Base-by-base conservation (phyloP, 2,113 vertebrate genomes). In the Caranx ignobilis region DNA sequence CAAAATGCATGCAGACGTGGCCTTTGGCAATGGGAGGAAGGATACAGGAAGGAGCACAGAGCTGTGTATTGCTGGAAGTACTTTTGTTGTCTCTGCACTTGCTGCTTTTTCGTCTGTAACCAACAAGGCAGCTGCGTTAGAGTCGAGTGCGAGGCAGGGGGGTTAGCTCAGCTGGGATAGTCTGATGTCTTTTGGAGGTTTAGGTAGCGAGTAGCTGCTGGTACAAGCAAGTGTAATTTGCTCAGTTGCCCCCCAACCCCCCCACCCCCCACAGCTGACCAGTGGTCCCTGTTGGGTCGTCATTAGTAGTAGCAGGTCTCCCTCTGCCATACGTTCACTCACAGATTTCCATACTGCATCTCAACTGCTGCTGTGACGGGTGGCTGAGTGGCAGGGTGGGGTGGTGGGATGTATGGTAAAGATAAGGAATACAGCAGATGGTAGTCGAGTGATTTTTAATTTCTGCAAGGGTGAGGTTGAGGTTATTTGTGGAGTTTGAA, bases 1-100 rank as follows among this genome's bases (percentile, higher is more conserved):
- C 73, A 60, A 83, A 80, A 63, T 61, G 75, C 82, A 67, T 82
- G 66, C 13, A 11, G 11, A 65, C 32, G 11, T 79, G 55, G 56
- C 66, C 75, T 57, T 76, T 70, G 60, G 57, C 71, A 83, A 32
- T 21, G 64, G 31, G 50, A 74, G 59, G 64, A 67, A 77, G 71
- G 64, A 60, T 19, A 45, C 55, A 15, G 15, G 54, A 61, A 15
- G 15, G 54, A 61, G 43, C 68, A 56, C 26, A 4, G 55, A 43
- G 59, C 56, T 45, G 45, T 48, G 54, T 12, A 26, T 18, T 55
- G 41, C 59, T 19, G 50, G 31, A 75, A 66, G 34, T 70, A 7
- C 37, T 50, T 70, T 15, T 39, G 11, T 62, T n/a, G 8, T 41
- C 34, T 68, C 48, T 57, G 12, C 12, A 16, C 39, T 19, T 26